Base-by-base conservation (phyloP, 2,113 vertebrate genomes). In the Rutilus rutilus region DNA sequence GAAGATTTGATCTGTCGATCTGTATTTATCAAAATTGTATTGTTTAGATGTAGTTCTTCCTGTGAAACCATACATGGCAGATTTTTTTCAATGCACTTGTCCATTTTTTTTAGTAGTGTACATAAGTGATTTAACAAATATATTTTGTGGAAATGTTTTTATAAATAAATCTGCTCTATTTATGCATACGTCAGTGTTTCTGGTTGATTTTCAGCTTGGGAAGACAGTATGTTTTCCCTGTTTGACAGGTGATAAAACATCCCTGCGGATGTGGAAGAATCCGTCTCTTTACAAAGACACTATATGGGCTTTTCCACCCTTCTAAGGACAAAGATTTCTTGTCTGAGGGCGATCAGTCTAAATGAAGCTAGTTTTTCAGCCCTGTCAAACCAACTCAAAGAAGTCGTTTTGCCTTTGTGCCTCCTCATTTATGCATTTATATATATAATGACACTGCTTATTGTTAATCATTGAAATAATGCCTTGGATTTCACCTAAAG, bases 161-260 rank as follows among this genome's bases (percentile, higher is more conserved):
- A 96, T 96, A 95, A 97, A 97, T 97, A 97, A 97, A 95, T 91
- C 86, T 82, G 90, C 90, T 96, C 93, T 97, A 97, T 97, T 97
- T 97, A 97, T 97, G 96, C 95, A 88, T 92, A 83, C 62, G 47
- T 17, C 33, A 42, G 33, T 79, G 57, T 79, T 78, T 78, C 54
- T 79, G 77, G 52, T 10, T 59, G 76, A 57, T 79, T 79, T 79
- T 15, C 12, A 17, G 33, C 47, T 52, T 9, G 54, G 54, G 54
- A 57, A 57, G 54, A 23, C 54, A 7, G 2, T 57, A 21, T 3
- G 19, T 23, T 57, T 57, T 57, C 19, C 54, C 54, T 23, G 7
- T 2, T 8, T 23, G 19, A 52, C 19, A 23, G 54, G 50, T 79
- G 57, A 62, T 79, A 42, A 60, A 42, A 39, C 42, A 23, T 19